Evolutionary conservation across 2,797 vertebrate genomes (phyloP).

Genomic region (Microctenopoma steveboyesi): DNA sequence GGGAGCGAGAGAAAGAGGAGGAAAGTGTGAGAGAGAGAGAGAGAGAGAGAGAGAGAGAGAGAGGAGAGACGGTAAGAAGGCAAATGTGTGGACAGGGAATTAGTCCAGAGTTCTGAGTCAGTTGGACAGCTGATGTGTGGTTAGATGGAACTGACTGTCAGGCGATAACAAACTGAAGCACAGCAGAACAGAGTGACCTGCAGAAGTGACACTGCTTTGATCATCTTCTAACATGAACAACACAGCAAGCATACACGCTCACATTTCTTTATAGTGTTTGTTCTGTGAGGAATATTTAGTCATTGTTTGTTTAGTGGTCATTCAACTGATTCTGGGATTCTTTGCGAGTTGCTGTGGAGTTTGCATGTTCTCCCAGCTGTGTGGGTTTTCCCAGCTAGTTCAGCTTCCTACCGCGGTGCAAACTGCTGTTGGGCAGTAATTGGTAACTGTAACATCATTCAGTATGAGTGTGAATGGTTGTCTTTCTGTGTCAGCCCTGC

Average conservation of each 20-base stretch:
- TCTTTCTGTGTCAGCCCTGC: too few species aligned
- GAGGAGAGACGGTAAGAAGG: slow-evolving; percentile 31
- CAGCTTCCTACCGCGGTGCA: too few species aligned
- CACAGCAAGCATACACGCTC: slow-evolving; percentile 41
- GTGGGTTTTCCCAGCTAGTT: too few species aligned
- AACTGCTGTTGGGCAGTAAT: too few species aligned
- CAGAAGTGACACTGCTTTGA: slow-evolving; percentile 30
- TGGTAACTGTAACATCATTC: too few species aligned
- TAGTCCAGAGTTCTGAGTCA: slow-evolving; percentile 36
- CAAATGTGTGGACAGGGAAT: slow-evolving; percentile 40
- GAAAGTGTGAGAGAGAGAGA: slow-evolving; percentile 37
- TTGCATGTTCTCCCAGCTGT: too few species aligned
- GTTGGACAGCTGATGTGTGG: slow-evolving; percentile 39
- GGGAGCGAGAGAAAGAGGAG: slow-evolving; percentile 52
- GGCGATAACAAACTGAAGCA: slow-evolving; percentile 47
- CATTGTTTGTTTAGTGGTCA: too few species aligned
- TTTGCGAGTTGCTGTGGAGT: too few species aligned
- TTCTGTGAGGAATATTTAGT: slow-evolving; percentile 5
- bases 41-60: slow-evolving; percentile 47
- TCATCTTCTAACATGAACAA: slow-evolving; percentile 49
- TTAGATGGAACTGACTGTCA: slow-evolving; percentile 35
- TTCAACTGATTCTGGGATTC: too few species aligned
- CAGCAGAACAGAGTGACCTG: slow-evolving; percentile 21
- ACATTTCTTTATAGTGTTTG: slow-evolving; percentile 14
- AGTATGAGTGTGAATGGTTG: too few species aligned